Evolutionary conservation across 2,113 vertebrate genomes (phyloP).

Genomic region (Corynorhinus townsendii): DNA sequence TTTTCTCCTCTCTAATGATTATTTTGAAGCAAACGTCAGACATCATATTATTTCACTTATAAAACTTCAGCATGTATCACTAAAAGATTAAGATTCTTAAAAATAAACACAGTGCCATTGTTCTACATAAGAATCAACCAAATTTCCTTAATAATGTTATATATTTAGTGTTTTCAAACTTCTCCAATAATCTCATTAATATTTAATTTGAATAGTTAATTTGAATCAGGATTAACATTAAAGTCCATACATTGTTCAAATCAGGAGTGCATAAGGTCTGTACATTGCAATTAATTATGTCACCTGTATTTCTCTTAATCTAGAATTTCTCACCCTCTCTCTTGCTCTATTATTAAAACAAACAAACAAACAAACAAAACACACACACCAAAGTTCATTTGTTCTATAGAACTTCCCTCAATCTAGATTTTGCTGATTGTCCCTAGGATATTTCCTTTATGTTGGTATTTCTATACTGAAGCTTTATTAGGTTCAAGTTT

Average conservation of each 20-base stretch:
- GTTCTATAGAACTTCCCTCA: background rate
- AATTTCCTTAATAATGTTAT: background rate
- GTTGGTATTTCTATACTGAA: background rate
- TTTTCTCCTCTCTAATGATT: background rate
- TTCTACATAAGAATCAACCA: background rate
- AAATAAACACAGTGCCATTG: background rate
- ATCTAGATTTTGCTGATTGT: background rate
- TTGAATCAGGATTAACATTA: background rate
- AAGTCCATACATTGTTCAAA: background rate
- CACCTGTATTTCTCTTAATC: background rate
- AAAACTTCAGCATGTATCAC: background rate
- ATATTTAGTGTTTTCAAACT: background rate
- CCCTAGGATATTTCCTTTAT: background rate
- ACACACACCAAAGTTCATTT: background rate
- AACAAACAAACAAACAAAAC: background rate
- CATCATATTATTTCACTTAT: background rate
- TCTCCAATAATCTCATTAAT: background rate
- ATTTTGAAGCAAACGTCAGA: background rate
- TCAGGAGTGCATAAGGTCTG: background rate
- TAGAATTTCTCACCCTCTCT: background rate
- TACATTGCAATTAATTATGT: background rate
- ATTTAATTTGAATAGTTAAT: background rate
- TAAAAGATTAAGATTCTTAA: background rate
- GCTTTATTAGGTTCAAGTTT: background rate
- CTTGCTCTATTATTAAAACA: background rate